Base-by-base conservation (phyloP, 2,797 vertebrate genomes). In the Eleutherodactylus coqui region DNA sequence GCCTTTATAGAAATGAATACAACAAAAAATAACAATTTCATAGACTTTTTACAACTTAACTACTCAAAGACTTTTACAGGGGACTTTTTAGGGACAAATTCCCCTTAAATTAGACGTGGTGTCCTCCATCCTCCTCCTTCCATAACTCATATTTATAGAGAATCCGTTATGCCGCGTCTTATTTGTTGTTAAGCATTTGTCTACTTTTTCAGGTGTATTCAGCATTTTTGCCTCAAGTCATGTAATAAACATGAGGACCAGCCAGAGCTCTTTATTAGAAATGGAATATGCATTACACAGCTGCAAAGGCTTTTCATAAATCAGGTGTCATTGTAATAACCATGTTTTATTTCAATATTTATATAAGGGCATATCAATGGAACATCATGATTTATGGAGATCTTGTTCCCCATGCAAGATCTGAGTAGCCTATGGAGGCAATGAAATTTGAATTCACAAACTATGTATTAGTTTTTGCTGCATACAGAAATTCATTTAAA, bases 351-450 rank as follows among this genome's bases (percentile, higher is more conserved):
- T 32, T 27, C 14, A 34, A 55, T 58, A n/a, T 55, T 85, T 78
- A 32, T 58, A 58, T 85, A 85, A 77, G 21, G n/a, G 11, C 5
- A 58, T 70, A 58, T 13, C 58, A 77, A 79, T 60, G 49, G 27
- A 32, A 38, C 64, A 85, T 29, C 51, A 47, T 79, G n/a, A 79
- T 85, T 73, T 69, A 41, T 78, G 24, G 5, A 27, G 34, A 58
- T 49, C 13, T 34, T 43, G 75, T 51, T 67, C 70, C 75, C 47
- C 32, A 5, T n/a, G 43, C 45, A 55, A 53, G 3, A 67, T 36
- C 32, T 85, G 64, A 21, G 41, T 47, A 19, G 60, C 27, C 32
- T 36, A 49, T 53, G 36, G 45, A 17, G 19, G 10, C 43, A 6
- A 24, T 79, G 32, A 67, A 85, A 24, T 29, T 69, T 55, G 29